Evolutionary conservation across 2,113 vertebrate species (phyloP).

Genomic region (Jacana jacana): DNA sequence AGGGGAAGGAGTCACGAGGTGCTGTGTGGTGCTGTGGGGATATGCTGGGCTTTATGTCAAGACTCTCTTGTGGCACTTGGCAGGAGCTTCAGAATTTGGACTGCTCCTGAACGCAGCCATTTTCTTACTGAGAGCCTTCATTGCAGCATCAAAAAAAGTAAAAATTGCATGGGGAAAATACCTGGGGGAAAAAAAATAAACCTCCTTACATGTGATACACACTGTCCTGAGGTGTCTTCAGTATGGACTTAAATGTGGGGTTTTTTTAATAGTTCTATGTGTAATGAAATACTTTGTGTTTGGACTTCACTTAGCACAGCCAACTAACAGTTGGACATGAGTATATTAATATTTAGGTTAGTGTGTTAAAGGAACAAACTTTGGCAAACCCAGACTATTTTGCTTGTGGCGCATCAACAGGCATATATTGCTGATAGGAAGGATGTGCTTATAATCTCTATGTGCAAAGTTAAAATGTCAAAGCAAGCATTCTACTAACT

Average conservation of each 20-base stretch:
- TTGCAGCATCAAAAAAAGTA: neutral
- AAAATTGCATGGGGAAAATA: neutral
- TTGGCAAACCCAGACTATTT: neutral
- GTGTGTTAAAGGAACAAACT: neutral
- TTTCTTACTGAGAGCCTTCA: neutral
- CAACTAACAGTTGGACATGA: neutral
- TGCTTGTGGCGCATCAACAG: neutral
- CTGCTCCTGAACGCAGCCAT: neutral
- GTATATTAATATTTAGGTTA: neutral
- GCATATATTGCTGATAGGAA: neutral
- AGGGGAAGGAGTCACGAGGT: neutral
- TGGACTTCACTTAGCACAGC: neutral
- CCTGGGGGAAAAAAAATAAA: neutral
- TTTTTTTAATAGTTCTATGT: neutral
- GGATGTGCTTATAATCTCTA: neutral
- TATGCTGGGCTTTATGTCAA: fast-evolving
- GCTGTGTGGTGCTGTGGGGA: neutral
- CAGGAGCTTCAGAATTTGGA: neutral
- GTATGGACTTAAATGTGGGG: no score
- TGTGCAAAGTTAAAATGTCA: neutral
- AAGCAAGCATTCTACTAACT: neutral
- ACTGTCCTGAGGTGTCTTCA: neutral
- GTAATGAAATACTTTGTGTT: neutral
- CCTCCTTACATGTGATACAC: fast-evolving
- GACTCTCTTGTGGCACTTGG: neutral